Evolutionary conservation across 92 coral and sea anemone genomes (phyloP), one percentile per base, ranked within the genome.

Genomic region (Porites lobata): DNA sequence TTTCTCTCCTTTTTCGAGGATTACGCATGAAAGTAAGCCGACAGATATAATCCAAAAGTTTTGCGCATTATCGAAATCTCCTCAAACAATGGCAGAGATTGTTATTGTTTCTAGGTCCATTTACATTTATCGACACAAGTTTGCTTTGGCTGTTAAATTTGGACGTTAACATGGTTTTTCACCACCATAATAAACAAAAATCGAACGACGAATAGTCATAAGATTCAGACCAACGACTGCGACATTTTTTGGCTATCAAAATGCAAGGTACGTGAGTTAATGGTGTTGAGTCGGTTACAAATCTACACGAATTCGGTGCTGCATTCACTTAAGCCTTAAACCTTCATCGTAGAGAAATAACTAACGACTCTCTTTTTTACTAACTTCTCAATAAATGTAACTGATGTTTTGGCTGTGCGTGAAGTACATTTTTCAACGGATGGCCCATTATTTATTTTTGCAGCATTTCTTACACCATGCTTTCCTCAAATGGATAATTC

Each of bases 51-150:
- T 50, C 50, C 65, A 17, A 57, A 20, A 24, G 24, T 51, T 63
- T 22, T 19, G 72, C 21, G 67, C 53, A 64, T 79, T 79, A 79
- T 38, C 72, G 65, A 79, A 65, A 63, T 65, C 72, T 50, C 72
- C 11, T 38, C 47, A 52, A 21, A 79, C 72, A 79, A 79, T 63
- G 6, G 43, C 47, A 63, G 72, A 65, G 72, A 15, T 68, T 50
- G 8, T 21, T n/a, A 79, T 79, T 79, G 59, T 79, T 79, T 63
- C 59, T 32, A 52, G 71, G 14, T 63, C 70, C 72, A 79, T 50
- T 79, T 26, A 79, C 18, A 63, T 63, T 64, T 64, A n/a, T 20
- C 51, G 50, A 50, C 83, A 38, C 59, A 9, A n/a, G 72, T 63
- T 3, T 47, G 52, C 72, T 50, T 38, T 56, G 81, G n/a, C 81